These are phyloP conservation scores for Sylvia atricapilla DNA, from an alignment of 2,113 vertebrate species.

Conservation along the genomic window DNA sequence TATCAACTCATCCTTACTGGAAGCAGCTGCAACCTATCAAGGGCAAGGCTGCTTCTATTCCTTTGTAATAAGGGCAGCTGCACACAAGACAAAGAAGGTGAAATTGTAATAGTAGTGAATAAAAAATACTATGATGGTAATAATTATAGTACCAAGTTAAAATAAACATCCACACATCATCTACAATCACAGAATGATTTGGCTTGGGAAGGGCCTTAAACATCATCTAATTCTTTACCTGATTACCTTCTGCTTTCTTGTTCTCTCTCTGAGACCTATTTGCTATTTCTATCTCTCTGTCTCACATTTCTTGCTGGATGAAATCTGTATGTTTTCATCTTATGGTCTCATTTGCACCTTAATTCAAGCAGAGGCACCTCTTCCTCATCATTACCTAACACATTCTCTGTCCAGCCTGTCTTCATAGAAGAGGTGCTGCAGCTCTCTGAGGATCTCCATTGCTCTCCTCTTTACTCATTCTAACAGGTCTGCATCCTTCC, in stretches of 20 bases:
- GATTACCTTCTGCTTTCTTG: neutral
- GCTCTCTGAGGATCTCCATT: neutral
- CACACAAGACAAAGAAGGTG: neutral
- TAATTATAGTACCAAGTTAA: neutral
- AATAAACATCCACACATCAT: no score
- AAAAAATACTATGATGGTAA: neutral
- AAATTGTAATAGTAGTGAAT: neutral
- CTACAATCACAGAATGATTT: neutral
- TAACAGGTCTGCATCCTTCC: no score
- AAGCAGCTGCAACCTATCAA: neutral
- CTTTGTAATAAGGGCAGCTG: neutral
- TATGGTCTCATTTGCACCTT: neutral
- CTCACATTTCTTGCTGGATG: neutral
- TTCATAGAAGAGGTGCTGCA: neutral
- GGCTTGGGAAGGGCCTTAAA: no score
- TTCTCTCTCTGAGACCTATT: neutral
- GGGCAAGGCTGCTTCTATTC: neutral
- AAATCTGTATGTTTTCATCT: neutral
- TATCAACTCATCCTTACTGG: neutral
- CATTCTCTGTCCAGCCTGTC: neutral
- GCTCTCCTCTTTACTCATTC: neutral
- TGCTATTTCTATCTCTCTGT: neutral
- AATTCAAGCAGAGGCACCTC: neutral
- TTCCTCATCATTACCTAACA: accelerated
- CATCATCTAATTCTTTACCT: neutral